Percentiles rank a stretch among this genome's conserved stretches.
Evolutionary conservation across 2,888 invertebrate species (phyloP).

Genomic region (Pristionchus mayeri): DNA sequence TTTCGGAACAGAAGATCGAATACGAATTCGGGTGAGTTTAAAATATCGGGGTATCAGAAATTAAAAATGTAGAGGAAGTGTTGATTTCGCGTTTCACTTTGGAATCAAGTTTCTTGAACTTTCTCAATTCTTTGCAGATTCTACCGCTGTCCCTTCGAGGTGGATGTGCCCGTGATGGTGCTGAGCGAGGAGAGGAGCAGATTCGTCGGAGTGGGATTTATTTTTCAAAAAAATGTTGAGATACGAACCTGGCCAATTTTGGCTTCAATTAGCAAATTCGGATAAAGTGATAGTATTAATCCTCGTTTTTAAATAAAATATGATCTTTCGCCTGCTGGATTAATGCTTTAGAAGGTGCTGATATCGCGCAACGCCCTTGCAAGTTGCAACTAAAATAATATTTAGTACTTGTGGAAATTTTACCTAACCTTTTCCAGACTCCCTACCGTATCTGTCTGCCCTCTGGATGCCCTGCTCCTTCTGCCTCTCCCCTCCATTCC

Average conservation of each 20-base stretch:
- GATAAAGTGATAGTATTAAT: not conserved
- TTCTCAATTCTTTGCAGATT: not conserved
- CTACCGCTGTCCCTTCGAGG: slow-evolving; percentile 23
- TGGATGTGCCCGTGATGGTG: slow-evolving; percentile 33
- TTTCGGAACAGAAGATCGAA: slow-evolving; percentile 42
- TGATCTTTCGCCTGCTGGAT: too few species aligned
- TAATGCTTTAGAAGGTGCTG: too few species aligned
- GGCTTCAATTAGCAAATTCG: not conserved
- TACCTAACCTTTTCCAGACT: not conserved
- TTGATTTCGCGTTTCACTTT: not conserved
- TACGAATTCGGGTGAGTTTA: slow-evolving; percentile 34
- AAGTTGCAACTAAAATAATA: too few species aligned
- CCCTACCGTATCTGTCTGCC: slow-evolving; percentile 44
- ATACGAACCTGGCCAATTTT: not conserved
- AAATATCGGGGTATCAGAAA: not conserved
- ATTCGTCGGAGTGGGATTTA: not conserved
- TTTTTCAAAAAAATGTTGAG: not conserved
- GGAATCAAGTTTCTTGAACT: not conserved
- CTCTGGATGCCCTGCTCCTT: not conserved
- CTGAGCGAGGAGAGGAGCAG: slow-evolving; percentile 40
- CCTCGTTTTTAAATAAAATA: not conserved
- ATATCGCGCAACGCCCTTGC: too few species aligned
- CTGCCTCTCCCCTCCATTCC: not conserved
- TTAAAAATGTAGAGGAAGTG: not conserved
- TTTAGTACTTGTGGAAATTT: too few species aligned